Percentiles rank a stretch among this genome's conserved stretches.
Evolutionary conservation across 2,113 vertebrate genomes (phyloP).

Genomic region (Falcunculus frontatus): DNA sequence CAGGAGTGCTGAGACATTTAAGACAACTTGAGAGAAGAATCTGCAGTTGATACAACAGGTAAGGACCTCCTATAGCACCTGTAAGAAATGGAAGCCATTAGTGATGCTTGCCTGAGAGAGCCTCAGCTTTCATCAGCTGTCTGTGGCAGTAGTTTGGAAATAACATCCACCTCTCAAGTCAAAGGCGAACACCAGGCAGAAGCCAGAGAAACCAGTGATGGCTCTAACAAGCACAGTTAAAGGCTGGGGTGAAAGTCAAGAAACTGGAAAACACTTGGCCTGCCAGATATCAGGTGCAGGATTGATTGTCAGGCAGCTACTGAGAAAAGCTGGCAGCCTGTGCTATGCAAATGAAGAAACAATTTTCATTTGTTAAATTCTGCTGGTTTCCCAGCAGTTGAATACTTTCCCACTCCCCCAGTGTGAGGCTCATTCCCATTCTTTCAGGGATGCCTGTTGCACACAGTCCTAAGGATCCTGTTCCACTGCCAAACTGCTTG

Average conservation of each 20-base stretch:
- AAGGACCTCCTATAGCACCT: not conserved
- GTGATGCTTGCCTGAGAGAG: not conserved
- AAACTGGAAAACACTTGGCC: not conserved
- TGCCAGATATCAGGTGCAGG: not conserved
- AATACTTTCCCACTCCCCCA: conserved; percentile 6
- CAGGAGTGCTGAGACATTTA: not conserved
- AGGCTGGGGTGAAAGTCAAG: not conserved
- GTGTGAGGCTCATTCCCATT: not conserved
- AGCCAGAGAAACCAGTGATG: not conserved
- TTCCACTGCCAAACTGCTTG: conserved; percentile 8
- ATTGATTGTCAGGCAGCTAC: not conserved
- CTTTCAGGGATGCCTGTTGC: conserved; percentile 1
- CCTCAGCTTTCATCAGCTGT: not conserved
- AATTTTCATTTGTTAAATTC: conserved; percentile 47
- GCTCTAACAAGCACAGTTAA: not conserved
- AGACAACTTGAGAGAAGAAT: not conserved
- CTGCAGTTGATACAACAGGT: not conserved
- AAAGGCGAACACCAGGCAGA: not conserved
- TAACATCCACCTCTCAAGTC: not conserved
- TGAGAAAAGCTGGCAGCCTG: not conserved
- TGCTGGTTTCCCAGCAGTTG: conserved; percentile 36
- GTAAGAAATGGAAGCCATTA: not conserved
- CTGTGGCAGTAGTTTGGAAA: not conserved
- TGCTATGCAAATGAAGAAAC: not conserved
- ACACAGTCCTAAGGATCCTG: not conserved